Percentiles rank a stretch among this genome's conserved stretches.
These are phyloP conservation scores for Clarias platycephalus DNA, from an alignment of 2,797 vertebrate genomes.

Conservation along the genomic window DNA sequence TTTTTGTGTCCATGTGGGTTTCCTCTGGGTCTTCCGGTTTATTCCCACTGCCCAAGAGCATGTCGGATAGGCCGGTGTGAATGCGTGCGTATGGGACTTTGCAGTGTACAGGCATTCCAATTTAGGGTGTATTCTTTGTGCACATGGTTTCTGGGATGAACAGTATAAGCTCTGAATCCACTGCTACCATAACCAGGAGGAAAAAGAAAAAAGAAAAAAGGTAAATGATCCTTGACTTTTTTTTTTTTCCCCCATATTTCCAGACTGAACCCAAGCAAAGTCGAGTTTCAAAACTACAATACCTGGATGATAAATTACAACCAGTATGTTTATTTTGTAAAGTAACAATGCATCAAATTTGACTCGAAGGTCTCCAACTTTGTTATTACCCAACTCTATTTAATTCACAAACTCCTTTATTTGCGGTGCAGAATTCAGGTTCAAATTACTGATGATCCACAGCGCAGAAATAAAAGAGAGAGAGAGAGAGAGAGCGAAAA, in stretches of 20 bases:
- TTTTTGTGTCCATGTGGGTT: background rate
- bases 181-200: background rate
- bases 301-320: background rate
- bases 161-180: background rate
- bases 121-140: conserved; percentile 6
- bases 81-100: background rate
- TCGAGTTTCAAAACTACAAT: background rate
- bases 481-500: background rate
- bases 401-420: background rate
- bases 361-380: background rate
- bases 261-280: background rate
- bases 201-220: background rate
- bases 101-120: background rate
- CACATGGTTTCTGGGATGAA: background rate
- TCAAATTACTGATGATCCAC: background rate
- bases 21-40: conserved; percentile 19
- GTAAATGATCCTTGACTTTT: conserved; percentile 2
- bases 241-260: background rate
- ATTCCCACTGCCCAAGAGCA: conserved; percentile 14
- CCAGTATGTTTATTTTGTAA: background rate
- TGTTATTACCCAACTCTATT: background rate
- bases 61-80: background rate
- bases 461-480: background rate
- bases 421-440: no score
- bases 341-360: background rate